phyloP scores from a whole-genome alignment of 2,797 vertebrate species.

The Myiotriccus ornatus region DNA sequence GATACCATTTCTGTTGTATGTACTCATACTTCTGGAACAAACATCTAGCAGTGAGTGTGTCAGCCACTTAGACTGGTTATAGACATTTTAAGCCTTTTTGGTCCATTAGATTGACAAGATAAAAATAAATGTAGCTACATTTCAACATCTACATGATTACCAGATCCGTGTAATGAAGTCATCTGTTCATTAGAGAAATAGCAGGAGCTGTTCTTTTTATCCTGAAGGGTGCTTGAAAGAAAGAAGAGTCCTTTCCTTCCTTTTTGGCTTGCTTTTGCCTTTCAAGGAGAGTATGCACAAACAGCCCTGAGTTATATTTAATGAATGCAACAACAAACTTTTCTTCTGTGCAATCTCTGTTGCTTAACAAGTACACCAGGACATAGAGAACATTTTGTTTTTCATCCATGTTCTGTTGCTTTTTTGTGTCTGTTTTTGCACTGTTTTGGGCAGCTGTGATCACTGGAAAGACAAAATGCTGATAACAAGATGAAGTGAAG shows the following conservation, averaged over 20 bases:
- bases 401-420: not conserved
- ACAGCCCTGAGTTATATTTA: conserved; percentile 29
- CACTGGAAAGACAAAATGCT: conserved; percentile 15
- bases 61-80: not conserved
- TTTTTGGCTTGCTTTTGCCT: conserved; percentile 18
- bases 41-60: not conserved
- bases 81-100: not conserved
- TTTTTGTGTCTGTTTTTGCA: conserved; percentile 1
- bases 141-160: conserved; percentile 12
- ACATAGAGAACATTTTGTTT: conserved; percentile 42
- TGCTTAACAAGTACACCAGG: conserved; percentile 4
- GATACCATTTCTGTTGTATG: not conserved
- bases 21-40: not conserved
- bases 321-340: not conserved
- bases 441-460: not conserved
- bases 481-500: conserved; percentile 8
- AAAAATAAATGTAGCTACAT: conserved; percentile 28
- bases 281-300: conserved; percentile 3
- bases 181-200: conserved; percentile 31
- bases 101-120: not conserved
- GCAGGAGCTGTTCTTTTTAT: not conserved
- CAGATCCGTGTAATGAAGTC: conserved; percentile 3
- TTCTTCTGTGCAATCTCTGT: not conserved
- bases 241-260: conserved; percentile 10
- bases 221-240: conserved; percentile 40